Evolutionary conservation across 2,113 vertebrate species (phyloP), one percentile per base, ranked within the genome.

Genomic region (Bagarius yarrelli): DNA sequence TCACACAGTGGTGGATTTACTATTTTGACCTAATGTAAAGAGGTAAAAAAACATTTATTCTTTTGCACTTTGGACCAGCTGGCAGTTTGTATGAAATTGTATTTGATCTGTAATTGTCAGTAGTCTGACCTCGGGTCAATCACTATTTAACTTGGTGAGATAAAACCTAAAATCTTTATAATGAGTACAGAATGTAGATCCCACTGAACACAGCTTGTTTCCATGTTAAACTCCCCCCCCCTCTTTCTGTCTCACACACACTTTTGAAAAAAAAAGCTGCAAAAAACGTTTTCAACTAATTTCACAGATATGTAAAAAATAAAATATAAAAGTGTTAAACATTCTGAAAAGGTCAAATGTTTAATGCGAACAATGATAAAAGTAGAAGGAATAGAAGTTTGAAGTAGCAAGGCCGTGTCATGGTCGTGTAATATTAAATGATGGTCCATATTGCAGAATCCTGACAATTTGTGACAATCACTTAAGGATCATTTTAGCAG

Each of bases 391-490:
- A 21, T 23, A 47, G 19, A 34, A 61, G 59, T 0, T 1, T 40
- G 53, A 36, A 52, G 57, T 25, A 52, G 12, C n/a, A 44, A 32
- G 18, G 15, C 50, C 34, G 18, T 55, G 19, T 66, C 30, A 30
- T 63, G 27, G 14, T 18, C 2, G 2, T 55, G 23, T 64, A 66
- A 52, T 47, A 53, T 36, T 32, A 78, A 55, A 25, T 55, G 25
- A 56, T 30, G 14, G 47, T 78, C 30, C 19, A 36, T 30, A 13
- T 78, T 77, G 9, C 53, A 15, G 44, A 19, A 36, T 78, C 5
- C 23, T 18, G 70, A 47, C 56, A 78, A 34, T 67, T 72, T 50
- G 66, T 69, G 19, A 44, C 21, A 61, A 56, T 82, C 66, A 82
- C 44, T 14, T 59, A 57, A 18, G 59, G 12, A 5, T 71, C 30